Percentiles rank a stretch among this genome's conserved stretches.
phyloP scores from a whole-genome alignment of 2,113 vertebrate species.

The Xiphorhynchus elegans region DNA sequence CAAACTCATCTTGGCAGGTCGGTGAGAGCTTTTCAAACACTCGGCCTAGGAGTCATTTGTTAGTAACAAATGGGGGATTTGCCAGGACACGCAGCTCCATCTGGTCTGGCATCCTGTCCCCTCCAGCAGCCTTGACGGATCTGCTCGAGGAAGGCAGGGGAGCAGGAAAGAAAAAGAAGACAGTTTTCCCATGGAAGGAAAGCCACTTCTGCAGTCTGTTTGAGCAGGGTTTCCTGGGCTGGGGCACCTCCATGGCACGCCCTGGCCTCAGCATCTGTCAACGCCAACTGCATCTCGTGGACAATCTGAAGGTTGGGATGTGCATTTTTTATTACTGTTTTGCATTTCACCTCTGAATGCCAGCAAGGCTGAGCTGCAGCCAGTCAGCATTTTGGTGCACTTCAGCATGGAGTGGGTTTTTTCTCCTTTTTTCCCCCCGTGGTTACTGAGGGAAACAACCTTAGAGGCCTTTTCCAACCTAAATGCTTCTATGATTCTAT shows the following conservation, averaged over 20 bases:
- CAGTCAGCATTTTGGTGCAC: conserved; percentile 15
- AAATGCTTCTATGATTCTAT: background rate
- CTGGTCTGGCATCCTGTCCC: conserved; percentile 60
- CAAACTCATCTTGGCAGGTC: conserved; percentile 43
- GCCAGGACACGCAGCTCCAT: conserved; percentile 59
- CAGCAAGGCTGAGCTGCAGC: conserved; percentile 13
- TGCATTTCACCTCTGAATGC: conserved; percentile 32
- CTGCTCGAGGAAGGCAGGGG: background rate
- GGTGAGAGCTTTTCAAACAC: conserved; percentile 52
- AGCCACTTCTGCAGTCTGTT: background rate
- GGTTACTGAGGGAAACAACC: background rate
- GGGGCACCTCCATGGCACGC: background rate
- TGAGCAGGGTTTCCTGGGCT: background rate
- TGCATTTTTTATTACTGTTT: conserved; percentile 6
- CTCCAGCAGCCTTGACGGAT: background rate
- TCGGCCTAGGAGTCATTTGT: conserved; percentile 53
- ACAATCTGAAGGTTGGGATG: background rate
- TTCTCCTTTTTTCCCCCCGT: background rate
- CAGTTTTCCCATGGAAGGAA: conserved; percentile 30
- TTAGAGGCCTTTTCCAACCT: background rate
- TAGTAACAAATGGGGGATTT: conserved; percentile 57
- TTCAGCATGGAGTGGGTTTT: background rate
- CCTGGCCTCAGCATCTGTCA: background rate
- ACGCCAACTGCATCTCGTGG: background rate
- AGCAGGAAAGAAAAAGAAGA: background rate